Conservation (phyloP, 2,888 invertebrate species). For the Lypha dubia region DNA sequence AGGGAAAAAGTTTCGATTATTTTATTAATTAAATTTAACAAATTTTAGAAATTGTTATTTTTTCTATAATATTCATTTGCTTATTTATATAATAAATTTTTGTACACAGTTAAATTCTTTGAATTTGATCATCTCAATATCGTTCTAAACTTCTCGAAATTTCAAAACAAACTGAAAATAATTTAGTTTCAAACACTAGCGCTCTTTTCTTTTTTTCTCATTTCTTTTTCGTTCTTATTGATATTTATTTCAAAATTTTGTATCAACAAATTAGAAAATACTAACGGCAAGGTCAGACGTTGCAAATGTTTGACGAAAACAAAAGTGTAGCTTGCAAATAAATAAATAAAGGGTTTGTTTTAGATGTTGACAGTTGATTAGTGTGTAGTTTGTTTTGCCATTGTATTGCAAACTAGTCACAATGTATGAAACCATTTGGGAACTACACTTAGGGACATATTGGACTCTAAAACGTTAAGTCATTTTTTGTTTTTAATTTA, state of each 20-base stretch:
- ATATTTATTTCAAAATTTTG: constrained; percentile 37
- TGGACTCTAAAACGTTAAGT: no score
- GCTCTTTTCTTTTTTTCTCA: constrained; percentile 39
- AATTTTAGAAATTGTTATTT: constrained; percentile 41
- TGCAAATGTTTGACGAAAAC: not conserved
- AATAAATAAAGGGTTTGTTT: no score
- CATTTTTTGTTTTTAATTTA: no score
- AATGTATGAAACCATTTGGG: no score
- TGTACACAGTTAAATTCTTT: constrained; percentile 55
- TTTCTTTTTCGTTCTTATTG: constrained; percentile 19
- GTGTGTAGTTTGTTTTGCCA: no score
- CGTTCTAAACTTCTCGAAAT: constrained; percentile 81
- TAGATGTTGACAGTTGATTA: no score
- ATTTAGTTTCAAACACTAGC: constrained; percentile 55
- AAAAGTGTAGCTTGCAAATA: not conserved
- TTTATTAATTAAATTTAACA: constrained; percentile 12
- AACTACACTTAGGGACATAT: no score
- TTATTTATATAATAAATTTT: constrained; percentile 66
- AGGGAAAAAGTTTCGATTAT: constrained; percentile 17
- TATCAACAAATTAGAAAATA: constrained; percentile 25
- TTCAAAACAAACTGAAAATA: constrained; percentile 81
- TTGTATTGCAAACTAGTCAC: no score
- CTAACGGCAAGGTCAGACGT: not conserved
- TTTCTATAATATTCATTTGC: constrained; percentile 31
- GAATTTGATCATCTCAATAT: constrained; percentile 63